Evolutionary conservation across 2,113 vertebrate genomes (phyloP).

Genomic region (human (Homo sapiens)): GRCh38 chr13:71713001-71713500

Average conservation of each 20-base stretch:
- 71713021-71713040: slow-evolving; percentile 85
- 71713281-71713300: slow-evolving; percentile 91
- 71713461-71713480: slow-evolving; percentile 54
- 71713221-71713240: slow-evolving; percentile 96
- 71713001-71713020: slow-evolving; percentile 89
- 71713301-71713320: slow-evolving; percentile 89
- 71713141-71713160: slow-evolving; percentile 99
- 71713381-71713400: slow-evolving; percentile 77
- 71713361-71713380: slow-evolving; percentile 78
- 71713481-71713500: slow-evolving; percentile 72
- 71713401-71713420: slow-evolving; percentile 81
- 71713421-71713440: slow-evolving; percentile 80
- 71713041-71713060: slow-evolving; percentile 89
- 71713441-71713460: slow-evolving; percentile 82
- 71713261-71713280: slow-evolving; percentile 91
- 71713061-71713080: slow-evolving; percentile 90
- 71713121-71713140: slow-evolving; percentile 96
- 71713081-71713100: slow-evolving; percentile 85
- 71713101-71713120: slow-evolving; percentile 90
- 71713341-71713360: slow-evolving; percentile 85
- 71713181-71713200: slow-evolving; percentile 94
- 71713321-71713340: slow-evolving; percentile 93
- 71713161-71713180: slow-evolving; percentile 95
- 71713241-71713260: slow-evolving; percentile 95
- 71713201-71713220: slow-evolving; percentile 97